Conservation (phyloP, 1,140 invertebrate genomes). For the Scylla paramamosain region DNA sequence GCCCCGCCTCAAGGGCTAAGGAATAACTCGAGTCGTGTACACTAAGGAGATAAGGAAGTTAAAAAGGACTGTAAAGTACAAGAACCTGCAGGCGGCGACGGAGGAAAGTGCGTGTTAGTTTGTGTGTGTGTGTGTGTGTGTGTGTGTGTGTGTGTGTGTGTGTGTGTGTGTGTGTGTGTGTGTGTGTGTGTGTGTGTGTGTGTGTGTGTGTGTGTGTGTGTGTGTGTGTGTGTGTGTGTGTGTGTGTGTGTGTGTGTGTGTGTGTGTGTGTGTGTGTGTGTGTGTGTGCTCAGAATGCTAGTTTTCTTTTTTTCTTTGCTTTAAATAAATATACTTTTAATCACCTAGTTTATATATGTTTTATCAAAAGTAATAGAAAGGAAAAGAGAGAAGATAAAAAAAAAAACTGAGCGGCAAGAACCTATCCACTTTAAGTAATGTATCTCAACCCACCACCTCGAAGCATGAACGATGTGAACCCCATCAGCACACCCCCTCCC, state of each 20-base stretch:
- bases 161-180: not conserved
- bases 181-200: conserved; percentile 21
- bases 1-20: not conserved
- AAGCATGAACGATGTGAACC: not conserved
- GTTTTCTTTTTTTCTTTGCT: too few species aligned
- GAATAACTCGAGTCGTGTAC: not conserved
- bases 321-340: too few species aligned
- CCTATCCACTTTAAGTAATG: not conserved
- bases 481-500: not conserved
- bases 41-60: conserved; percentile 12
- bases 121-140: conserved; percentile 55
- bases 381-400: not conserved
- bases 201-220: not conserved
- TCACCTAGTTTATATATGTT: too few species aligned
- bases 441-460: not conserved
- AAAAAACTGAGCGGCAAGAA: not conserved
- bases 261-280: conserved; percentile 38
- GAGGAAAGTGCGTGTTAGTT: conserved; percentile 24
- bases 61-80: not conserved
- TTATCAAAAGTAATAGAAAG: not conserved
- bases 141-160: conserved; percentile 28
- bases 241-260: conserved; percentile 49
- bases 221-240: conserved; percentile 34
- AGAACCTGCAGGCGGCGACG: not conserved
- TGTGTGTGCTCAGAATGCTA: too few species aligned